Base-by-base conservation (phyloP, 2,113 vertebrate genomes). In the Dasyornis broadbenti region DNA sequence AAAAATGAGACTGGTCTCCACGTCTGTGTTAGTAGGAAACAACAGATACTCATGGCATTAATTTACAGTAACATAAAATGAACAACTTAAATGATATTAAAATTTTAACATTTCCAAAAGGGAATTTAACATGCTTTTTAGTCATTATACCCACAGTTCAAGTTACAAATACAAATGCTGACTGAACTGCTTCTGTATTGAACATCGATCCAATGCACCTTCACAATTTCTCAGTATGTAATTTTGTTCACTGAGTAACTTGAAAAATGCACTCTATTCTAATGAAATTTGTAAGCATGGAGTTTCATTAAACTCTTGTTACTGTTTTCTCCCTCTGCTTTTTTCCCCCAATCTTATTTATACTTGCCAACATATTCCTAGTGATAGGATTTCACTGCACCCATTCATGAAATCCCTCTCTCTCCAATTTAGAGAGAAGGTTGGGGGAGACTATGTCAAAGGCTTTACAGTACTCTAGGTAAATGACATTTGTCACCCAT, bases 51-150 rank as follows among this genome's bases (percentile, higher is more conserved):
- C 93, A 26, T 13, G 30, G 86, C 30, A 86, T 75, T 94, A 89
- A 95, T 94, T 76, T 76, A 57, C 17, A 79, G 40, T 56, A 91
- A 96, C 95, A 93, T 92, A 90, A 93, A 96, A 91, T 37, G 83
- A 93, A 17, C 47, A 82, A 92, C 64, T 89, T 80, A 84, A 82
- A 91, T 53, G 27, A 45, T 42, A 65, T 19, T 45, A 69, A 85
- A 64, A 11, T 33, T 71, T 64, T 76, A 57, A 39, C 5, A 37
- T 68, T 79, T 73, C 33, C 11, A 6, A 2, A 56, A 28, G 53
- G 12, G 12, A 72, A 33, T 15, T 79, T 49, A 44, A 35, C 4
- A 11, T 28, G 5, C 6, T 73, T 33, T 83, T 15, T 63, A 47
- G 37, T n/a, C 22, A 31, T 7, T 31, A 19, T 42, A 75, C 1